Evolutionary conservation across 2,888 invertebrate species (phyloP).

Genomic region (Steromphala cineraria): DNA sequence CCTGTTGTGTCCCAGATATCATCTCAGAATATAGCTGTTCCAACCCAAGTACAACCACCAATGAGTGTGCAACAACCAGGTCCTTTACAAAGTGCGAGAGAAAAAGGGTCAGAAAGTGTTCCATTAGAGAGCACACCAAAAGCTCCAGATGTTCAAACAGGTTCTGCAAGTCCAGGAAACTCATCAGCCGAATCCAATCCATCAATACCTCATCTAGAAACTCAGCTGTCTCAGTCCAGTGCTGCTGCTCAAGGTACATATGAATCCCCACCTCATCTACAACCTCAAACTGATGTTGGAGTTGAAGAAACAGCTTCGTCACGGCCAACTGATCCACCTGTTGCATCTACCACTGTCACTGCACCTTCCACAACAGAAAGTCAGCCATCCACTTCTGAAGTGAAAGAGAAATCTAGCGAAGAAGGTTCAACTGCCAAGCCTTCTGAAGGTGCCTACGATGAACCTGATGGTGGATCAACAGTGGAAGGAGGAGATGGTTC

Average conservation of each 20-base stretch:
- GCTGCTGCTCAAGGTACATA: slow-evolving; percentile 11
- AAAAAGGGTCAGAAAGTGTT: slow-evolving; percentile 9
- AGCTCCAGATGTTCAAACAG: not conserved
- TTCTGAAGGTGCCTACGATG: slow-evolving; percentile 29
- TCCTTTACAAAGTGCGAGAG: not conserved
- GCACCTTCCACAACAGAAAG: not conserved
- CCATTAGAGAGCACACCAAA: slow-evolving; percentile 6
- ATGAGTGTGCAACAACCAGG: not conserved
- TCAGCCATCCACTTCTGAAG: not conserved
- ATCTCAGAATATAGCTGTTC: not conserved
- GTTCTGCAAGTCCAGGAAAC: not conserved
- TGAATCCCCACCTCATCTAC: slow-evolving; percentile 1
- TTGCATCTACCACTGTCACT: not conserved
- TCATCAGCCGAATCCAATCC: slow-evolving; percentile 7
- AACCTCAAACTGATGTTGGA: not conserved
- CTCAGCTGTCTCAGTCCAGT: not conserved
- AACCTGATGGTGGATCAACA: slow-evolving; percentile 31
- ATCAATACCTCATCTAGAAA: slow-evolving; percentile 8
- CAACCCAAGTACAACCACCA: not conserved
- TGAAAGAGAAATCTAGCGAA: not conserved
- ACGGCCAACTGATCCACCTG: not conserved
- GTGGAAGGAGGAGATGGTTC: slow-evolving; percentile 30
- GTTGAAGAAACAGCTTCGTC: not conserved
- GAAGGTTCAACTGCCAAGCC: not conserved
- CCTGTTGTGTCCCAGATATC: not conserved